Evolutionary conservation across 2,797 vertebrate species (phyloP), one percentile per base, ranked within the genome.

Genomic region (Alosa sapidissima): DNA sequence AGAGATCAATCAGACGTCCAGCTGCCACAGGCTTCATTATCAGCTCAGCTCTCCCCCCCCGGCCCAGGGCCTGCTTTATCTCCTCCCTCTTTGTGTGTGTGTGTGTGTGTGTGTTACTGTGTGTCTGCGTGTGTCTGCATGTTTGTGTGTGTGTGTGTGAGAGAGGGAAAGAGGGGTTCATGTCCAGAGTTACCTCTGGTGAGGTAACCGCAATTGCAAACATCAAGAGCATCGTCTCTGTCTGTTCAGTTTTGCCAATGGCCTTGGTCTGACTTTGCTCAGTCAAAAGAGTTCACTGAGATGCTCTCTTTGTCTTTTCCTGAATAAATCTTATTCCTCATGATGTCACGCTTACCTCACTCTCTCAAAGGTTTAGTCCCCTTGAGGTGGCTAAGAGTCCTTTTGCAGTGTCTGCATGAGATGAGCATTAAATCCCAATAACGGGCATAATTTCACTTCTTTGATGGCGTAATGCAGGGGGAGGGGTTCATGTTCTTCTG

Each of bases 11-110:
- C 88, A 87, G 84, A 87, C 83, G 45, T 81, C 85, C 88, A 89
- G 88, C 87, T 89, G 87, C 87, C 83, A 82, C 81, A 55, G 33
- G 75, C 86, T 84, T 87, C 84, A 90, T 88, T 89, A 90, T 90
- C 87, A 78, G 72, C 72, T 78, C 72, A 78, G 19, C 72, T 78
- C 72, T 21, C 21, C 41, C 72, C 72, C 72, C 68, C 41, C 72
- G 9, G 16, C 41, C 36, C 72, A 78, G 36, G 41, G 36, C 72
- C 72, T 78, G 72, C 72, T 47, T 78, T 78, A 78, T 78, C 72
- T 78, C 72, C 41, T 47, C 48, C 83, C 51, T 92, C 84, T 89
- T 81, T 88, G 83, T 68, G 86, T 89, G 51, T 28, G 47, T 62
- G 19, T 47, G 55, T n/a, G n/a, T n/a, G n/a, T 55, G 8, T 41